Percentiles rank a stretch among this genome's conserved stretches.
Conservation (phyloP, 1,140 invertebrate species). For the Asobara japonica region DNA sequence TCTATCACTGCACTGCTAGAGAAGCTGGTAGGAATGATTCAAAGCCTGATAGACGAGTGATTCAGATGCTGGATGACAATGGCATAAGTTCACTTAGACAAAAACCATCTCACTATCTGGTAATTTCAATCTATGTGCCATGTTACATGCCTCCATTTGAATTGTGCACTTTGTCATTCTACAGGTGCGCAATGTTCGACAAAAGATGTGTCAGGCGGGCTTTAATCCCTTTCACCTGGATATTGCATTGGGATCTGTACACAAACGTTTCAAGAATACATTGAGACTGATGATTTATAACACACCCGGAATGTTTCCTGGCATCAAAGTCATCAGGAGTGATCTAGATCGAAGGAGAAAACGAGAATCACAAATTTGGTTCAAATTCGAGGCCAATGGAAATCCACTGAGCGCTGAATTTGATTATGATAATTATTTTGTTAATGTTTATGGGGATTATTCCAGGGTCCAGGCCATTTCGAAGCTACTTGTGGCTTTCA, state of each 20-base stretch:
- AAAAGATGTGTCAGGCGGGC: slow-evolving; percentile 43
- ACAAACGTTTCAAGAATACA: slow-evolving; percentile 41
- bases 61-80: slow-evolving; percentile 40
- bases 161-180: background rate
- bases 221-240: slow-evolving; percentile 40
- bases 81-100: slow-evolving; percentile 31
- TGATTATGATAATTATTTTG: slow-evolving; percentile 44
- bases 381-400: slow-evolving; percentile 31
- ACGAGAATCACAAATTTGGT: slow-evolving; percentile 43
- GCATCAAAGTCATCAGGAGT: slow-evolving; percentile 39
- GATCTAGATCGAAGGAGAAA: slow-evolving; percentile 44
- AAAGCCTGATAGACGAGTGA: slow-evolving; percentile 33
- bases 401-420: slow-evolving; percentile 37
- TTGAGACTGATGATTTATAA: slow-evolving; percentile 41
- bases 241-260: slow-evolving; percentile 35
- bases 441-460: slow-evolving; percentile 40
- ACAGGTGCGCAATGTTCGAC: slow-evolving; percentile 36
- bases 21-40: slow-evolving; percentile 28
- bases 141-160: background rate
- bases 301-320: slow-evolving; percentile 42
- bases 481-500: slow-evolving; percentile 42
- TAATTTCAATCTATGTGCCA: slow-evolving; percentile 8
- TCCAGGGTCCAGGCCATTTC: slow-evolving; percentile 38
- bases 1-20: slow-evolving; percentile 40
- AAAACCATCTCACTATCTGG: slow-evolving; percentile 41